These are phyloP conservation scores for Myopa tessellatipennis DNA, from an alignment of 2,888 invertebrate species.

Conservation along the genomic window DNA sequence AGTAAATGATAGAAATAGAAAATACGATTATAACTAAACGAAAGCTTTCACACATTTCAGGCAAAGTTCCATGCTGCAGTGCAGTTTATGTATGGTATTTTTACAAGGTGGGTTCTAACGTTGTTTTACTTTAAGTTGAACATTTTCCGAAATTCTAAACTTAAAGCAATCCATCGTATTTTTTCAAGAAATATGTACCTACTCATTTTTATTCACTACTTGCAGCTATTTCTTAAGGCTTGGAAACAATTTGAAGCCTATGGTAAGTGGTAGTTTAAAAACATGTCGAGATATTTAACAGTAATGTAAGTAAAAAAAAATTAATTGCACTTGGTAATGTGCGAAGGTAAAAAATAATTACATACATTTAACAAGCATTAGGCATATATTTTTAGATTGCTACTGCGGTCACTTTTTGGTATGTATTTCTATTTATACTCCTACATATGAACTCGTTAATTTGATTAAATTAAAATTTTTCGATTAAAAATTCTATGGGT, in stretches of 20 bases:
- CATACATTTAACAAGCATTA: too few relatives aligned
- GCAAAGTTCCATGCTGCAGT: conserved; percentile 9
- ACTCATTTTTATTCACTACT: conserved; percentile 15
- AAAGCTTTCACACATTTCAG: conserved; percentile 15
- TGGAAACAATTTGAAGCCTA: not conserved
- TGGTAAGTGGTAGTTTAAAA: not conserved
- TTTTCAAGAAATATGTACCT: not conserved
- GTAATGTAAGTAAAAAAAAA: too few relatives aligned
- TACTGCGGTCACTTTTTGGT: not conserved
- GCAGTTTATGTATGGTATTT: not conserved
- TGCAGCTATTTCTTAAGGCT: not conserved
- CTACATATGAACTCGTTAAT: conserved; percentile 1
- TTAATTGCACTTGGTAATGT: too few relatives aligned
- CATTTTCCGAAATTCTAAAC: not conserved
- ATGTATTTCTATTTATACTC: conserved; percentile 20
- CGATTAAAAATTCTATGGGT: too few relatives aligned
- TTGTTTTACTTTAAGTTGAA: not conserved
- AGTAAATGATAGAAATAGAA: conserved; percentile 7
- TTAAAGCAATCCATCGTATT: conserved; percentile 3
- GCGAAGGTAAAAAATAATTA: too few relatives aligned
- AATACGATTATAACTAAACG: conserved; percentile 4
- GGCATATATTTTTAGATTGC: not conserved
- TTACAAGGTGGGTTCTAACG: conserved; percentile 19
- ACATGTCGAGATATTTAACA: too few relatives aligned
- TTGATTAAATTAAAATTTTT: too few relatives aligned